Conservation (phyloP, 2,113 vertebrate species). For the Uropsilus gracilis region DNA sequence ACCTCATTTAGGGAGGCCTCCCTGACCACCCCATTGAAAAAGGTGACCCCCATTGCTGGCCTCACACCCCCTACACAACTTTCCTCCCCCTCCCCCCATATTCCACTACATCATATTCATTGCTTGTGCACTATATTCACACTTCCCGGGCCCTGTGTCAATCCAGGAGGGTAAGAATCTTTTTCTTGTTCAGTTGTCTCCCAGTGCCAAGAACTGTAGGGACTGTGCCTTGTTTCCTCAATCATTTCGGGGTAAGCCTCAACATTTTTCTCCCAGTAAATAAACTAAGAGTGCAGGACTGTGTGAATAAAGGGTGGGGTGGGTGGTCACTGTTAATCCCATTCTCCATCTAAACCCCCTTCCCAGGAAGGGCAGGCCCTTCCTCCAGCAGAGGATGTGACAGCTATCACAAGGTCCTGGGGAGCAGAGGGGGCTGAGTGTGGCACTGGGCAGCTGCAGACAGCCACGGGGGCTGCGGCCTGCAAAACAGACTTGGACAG, state of each 20-base stretch:
- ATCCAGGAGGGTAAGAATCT: background rate
- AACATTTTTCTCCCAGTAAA: background rate
- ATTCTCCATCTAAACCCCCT: fast-evolving
- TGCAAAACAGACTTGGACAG: background rate
- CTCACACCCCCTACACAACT: background rate
- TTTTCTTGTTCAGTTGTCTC: background rate
- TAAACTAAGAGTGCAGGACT: background rate
- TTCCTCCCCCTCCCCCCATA: background rate
- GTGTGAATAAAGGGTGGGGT: background rate
- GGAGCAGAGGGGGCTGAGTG: background rate
- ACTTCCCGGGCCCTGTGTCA: background rate
- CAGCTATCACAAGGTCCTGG: background rate
- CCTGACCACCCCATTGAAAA: background rate
- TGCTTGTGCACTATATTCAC: background rate
- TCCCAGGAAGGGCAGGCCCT: too few species aligned
- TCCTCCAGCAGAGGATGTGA: background rate
- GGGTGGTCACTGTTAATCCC: background rate
- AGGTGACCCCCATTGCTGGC: too few species aligned
- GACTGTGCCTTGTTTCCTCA: background rate
- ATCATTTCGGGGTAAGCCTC: background rate
- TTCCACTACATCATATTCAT: background rate
- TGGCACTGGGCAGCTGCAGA: background rate
- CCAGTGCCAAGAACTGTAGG: background rate
- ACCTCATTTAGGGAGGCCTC: background rate
- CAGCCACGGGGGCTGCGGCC: too few species aligned